Evolutionary conservation across 2,888 invertebrate genomes (phyloP).

Genomic region (Temnothorax unifasciatus): DNA sequence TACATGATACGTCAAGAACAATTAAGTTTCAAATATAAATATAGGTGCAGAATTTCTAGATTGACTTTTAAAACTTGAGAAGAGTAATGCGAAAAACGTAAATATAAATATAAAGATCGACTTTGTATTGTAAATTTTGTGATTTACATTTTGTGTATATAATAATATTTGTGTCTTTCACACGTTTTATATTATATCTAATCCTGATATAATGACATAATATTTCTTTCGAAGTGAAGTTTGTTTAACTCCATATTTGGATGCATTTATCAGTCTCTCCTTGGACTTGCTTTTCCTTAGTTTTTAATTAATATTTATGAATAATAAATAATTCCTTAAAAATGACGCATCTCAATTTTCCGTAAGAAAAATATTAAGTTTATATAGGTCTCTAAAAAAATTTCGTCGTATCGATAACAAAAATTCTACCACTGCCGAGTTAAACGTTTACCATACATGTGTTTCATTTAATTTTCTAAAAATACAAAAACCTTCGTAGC

Average conservation of each 20-base stretch:
- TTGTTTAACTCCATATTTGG: not conserved
- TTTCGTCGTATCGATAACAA: not conserved
- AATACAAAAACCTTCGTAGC: constrained; percentile 61
- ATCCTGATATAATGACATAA: not conserved
- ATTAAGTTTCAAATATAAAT: not conserved
- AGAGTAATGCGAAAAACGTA: not conserved
- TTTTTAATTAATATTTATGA: constrained; percentile 10
- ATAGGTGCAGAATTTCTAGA: not conserved
- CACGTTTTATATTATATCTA: not conserved
- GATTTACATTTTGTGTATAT: constrained; percentile 20
- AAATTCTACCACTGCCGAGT: constrained; percentile 49
- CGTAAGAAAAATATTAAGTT: not conserved
- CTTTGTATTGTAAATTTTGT: constrained; percentile 10
- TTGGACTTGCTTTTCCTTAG: not conserved
- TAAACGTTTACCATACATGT: constrained; percentile 28
- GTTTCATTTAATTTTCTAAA: constrained; percentile 59
- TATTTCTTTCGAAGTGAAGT: constrained; percentile 3
- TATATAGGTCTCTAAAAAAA: not conserved
- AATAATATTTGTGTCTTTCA: constrained; percentile 5
- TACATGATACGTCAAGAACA: not conserved
- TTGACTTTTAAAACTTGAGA: not conserved
- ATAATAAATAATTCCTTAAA: not conserved
- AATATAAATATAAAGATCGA: not conserved
- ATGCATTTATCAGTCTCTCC: constrained; percentile 21
- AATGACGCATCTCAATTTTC: not conserved